phyloP scores from a whole-genome alignment of 2,888 invertebrate species.

The Cryptocephalus moraei region DNA sequence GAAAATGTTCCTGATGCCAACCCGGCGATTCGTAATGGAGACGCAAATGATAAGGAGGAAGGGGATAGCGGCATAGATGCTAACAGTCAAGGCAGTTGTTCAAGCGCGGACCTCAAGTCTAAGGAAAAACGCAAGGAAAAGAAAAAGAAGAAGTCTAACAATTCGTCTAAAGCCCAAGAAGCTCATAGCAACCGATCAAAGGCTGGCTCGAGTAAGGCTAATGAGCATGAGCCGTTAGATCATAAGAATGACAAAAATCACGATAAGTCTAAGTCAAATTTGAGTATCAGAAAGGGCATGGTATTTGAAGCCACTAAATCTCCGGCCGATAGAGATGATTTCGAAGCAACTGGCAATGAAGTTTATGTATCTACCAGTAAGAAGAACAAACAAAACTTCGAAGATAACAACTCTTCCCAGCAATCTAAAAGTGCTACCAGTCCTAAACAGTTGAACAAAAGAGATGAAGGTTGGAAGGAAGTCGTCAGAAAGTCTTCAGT shows the following conservation, averaged over 20 bases:
- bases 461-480: slow-evolving; percentile 96
- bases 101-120: slow-evolving; percentile 72
- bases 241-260: slow-evolving; percentile 15
- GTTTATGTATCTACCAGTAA: slow-evolving; percentile 40
- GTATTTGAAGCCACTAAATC: slow-evolving; percentile 61
- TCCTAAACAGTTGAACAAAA: slow-evolving; percentile 55
- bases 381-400: slow-evolving; percentile 29
- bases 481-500: slow-evolving; percentile 45
- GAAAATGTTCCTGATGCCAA: slow-evolving; percentile 26
- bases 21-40: slow-evolving; percentile 28
- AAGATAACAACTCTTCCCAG: slow-evolving; percentile 12
- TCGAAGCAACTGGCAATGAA: slow-evolving; percentile 60
- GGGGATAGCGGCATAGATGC: slow-evolving; percentile 85
- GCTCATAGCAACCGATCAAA: slow-evolving; percentile 2
- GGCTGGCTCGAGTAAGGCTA: slow-evolving; percentile 22
- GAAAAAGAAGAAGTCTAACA: slow-evolving; percentile 40
- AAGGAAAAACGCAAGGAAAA: slow-evolving; percentile 52
- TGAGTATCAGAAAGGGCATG: slow-evolving; percentile 41
- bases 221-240: slow-evolving; percentile 3
- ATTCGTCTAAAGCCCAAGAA: slow-evolving; percentile 1
- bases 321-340: slow-evolving; percentile 64
- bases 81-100: slow-evolving; percentile 81
- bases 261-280: slow-evolving; percentile 11
- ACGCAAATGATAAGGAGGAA: slow-evolving; percentile 59
- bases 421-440: slow-evolving; percentile 42